Percentiles rank a stretch among this genome's conserved stretches.
Evolutionary conservation across 2,888 invertebrate genomes (phyloP).

Genomic region (Lasioglossum calceatum): DNA sequence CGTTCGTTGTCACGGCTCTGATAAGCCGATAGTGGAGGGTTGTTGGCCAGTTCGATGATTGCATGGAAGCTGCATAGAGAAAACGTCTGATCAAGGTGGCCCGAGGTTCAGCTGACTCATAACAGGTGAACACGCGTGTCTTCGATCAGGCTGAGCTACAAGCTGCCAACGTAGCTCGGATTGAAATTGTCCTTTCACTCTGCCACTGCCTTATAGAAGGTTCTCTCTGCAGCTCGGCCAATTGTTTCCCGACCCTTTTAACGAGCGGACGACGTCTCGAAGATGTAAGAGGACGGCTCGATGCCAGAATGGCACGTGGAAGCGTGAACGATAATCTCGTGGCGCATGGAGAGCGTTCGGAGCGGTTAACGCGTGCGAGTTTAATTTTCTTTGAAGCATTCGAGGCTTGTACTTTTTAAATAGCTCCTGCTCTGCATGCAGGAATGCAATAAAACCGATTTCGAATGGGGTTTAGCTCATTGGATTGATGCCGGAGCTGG

Average conservation of each 20-base stretch:
- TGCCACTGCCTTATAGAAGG: neutral
- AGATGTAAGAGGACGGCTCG: slow-evolving; percentile 34
- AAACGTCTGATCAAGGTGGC: slow-evolving; percentile 43
- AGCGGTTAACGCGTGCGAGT: neutral
- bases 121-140: slow-evolving; percentile 64
- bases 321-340: slow-evolving; percentile 20
- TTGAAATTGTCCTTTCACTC: slow-evolving; percentile 43
- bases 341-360: neutral
- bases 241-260: slow-evolving; percentile 38
- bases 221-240: neutral
- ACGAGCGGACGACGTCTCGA: slow-evolving; percentile 33
- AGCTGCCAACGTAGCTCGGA: slow-evolving; percentile 4
- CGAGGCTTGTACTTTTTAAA: neutral
- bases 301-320: slow-evolving; percentile 34
- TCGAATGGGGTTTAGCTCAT: neutral
- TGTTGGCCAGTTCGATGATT: slow-evolving; percentile 58
- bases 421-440: neutral
- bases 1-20: slow-evolving; percentile 32
- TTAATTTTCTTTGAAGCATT: neutral
- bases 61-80: slow-evolving; percentile 46
- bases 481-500: neutral
- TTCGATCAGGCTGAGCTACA: slow-evolving; percentile 49
- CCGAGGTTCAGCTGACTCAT: slow-evolving; percentile 66
- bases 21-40: slow-evolving; percentile 46
- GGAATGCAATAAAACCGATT: slow-evolving; percentile 5